Percentiles rank a stretch among this genome's conserved stretches.
Conservation (phyloP, 2,888 invertebrate genomes). For the Microctonus brassicae region DNA sequence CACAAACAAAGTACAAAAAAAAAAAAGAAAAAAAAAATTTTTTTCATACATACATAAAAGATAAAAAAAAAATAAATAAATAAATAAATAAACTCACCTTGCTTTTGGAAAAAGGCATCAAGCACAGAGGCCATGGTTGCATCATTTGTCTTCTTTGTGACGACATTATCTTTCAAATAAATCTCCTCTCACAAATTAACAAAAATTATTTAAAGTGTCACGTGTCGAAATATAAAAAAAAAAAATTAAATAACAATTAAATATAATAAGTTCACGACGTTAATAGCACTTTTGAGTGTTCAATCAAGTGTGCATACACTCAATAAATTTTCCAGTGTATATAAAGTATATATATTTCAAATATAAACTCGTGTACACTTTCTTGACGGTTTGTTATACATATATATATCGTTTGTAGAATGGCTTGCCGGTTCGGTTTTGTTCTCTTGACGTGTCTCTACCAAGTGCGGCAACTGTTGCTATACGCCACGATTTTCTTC, state of each 20-base stretch:
- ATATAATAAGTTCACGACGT: background rate
- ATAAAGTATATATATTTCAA: no score
- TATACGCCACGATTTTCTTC: background rate
- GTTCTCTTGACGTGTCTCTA: background rate
- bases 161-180: conserved; percentile 49
- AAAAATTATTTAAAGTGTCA: background rate
- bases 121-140: conserved; percentile 67
- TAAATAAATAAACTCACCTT: conserved; percentile 58
- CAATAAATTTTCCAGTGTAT: background rate
- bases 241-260: background rate
- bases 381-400: conserved; percentile 1
- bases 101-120: conserved; percentile 56
- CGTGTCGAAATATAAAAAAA: background rate
- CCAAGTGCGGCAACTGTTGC: background rate
- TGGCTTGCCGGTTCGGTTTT: conserved; percentile 1
- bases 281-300: background rate
- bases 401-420: background rate
- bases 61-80: conserved; percentile 4
- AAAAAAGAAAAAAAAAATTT: background rate
- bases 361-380: background rate
- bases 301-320: background rate
- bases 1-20: background rate
- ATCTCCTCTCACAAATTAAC: background rate
- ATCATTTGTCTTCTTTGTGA: conserved; percentile 61
- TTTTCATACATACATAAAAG: background rate